Percentiles rank a stretch among this genome's conserved stretches.
Conservation (phyloP, 2,888 invertebrate species). For the Scrobipalpa atriplicella region DNA sequence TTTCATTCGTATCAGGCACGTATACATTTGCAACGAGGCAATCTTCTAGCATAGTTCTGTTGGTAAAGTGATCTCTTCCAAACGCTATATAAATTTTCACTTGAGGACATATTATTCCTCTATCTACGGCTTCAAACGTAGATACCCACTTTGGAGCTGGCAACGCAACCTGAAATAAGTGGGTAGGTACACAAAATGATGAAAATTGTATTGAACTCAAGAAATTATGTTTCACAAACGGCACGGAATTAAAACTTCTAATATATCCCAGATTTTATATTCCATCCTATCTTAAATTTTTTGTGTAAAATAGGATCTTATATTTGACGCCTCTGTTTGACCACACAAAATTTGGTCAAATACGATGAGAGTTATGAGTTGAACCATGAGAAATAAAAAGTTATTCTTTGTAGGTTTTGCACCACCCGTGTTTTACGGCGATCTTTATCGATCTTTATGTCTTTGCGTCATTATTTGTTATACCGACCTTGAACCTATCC, state of each 20-base stretch:
- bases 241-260: no score
- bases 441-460: no score
- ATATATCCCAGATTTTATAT: no score
- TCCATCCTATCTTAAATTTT: no score
- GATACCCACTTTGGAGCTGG: slow-evolving; percentile 47
- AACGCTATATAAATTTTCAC: neutral
- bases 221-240: no score
- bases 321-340: no score
- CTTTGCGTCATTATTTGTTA: neutral
- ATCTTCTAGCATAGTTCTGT: slow-evolving; percentile 45
- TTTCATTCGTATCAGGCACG: slow-evolving; percentile 51
- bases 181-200: neutral
- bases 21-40: slow-evolving; percentile 63
- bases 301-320: no score
- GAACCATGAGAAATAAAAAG: no score
- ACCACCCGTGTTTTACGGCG: no score
- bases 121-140: slow-evolving; percentile 44
- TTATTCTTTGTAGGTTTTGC: no score
- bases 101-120: slow-evolving; percentile 48
- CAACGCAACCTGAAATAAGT: slow-evolving; percentile 50
- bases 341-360: no score
- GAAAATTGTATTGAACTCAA: neutral
- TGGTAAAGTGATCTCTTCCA: neutral
- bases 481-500: slow-evolving; percentile 53
- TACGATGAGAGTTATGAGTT: no score